Conservation (phyloP, 2,113 vertebrate genomes). For the Poeciliopsis retropinna region DNA sequence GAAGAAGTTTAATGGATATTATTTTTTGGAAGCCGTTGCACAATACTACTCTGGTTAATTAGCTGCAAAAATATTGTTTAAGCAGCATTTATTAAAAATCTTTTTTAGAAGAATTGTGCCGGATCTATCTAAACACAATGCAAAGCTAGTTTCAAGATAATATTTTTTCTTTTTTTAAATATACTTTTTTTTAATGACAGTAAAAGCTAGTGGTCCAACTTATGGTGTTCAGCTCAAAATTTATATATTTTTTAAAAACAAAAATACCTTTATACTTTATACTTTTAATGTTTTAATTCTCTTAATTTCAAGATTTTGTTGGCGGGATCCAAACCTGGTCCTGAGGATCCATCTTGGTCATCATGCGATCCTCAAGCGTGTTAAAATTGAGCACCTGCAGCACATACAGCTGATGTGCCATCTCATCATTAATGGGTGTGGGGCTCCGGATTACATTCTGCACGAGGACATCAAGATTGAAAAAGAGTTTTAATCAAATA, state of each 20-base stretch:
- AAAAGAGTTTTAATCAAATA: neutral
- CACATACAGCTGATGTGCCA: slow-evolving; percentile 98
- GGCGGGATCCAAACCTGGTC: slow-evolving; percentile 86
- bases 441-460: slow-evolving; percentile 94
- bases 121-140: neutral
- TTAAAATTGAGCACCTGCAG: slow-evolving; percentile 98
- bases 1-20: too few species aligned
- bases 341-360: slow-evolving; percentile 99
- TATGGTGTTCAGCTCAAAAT: neutral
- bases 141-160: neutral
- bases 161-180: too few species aligned
- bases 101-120: too few species aligned
- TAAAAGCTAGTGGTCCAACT: neutral
- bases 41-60: too few species aligned
- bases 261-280: too few species aligned
- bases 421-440: slow-evolving; percentile 94
- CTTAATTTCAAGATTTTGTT: neutral
- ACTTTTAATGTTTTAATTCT: neutral
- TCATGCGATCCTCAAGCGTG: slow-evolving; percentile 97
- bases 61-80: too few species aligned
- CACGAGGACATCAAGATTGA: neutral
- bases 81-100: too few species aligned
- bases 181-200: neutral
- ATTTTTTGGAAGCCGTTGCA: too few species aligned
- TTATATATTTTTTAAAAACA: neutral